phyloP scores from a whole-genome alignment of 2,113 vertebrate genomes.

The Athene cunicularia region DNA sequence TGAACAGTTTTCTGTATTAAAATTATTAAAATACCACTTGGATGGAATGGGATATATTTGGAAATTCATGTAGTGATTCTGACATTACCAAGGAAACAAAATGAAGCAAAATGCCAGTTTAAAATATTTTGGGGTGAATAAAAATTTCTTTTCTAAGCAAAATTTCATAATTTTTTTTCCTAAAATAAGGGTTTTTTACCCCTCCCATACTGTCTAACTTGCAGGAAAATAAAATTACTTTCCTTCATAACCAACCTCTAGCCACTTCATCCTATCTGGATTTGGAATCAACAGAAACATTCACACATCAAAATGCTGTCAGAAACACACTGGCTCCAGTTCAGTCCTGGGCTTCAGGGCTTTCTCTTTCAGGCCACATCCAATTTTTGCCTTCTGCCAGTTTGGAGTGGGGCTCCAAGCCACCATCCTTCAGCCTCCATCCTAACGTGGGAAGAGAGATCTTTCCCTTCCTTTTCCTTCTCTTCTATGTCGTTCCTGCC shows the following conservation, averaged over 20 bases:
- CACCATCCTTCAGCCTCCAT: not conserved
- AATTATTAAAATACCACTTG: not conserved
- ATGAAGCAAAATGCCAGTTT: not conserved
- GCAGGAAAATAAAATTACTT: not conserved
- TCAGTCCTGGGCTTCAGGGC: not conserved
- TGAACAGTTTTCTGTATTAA: not conserved
- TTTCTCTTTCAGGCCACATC: not conserved
- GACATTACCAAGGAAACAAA: conserved; percentile 31
- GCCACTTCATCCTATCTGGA: not conserved
- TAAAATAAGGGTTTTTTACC: accelerated
- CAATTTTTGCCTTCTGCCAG: not conserved
- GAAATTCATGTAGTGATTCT: not conserved
- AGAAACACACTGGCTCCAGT: not conserved
- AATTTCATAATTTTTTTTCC: not conserved
- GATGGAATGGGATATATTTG: conserved; percentile 13
- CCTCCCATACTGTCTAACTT: not conserved
- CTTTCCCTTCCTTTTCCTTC: not conserved
- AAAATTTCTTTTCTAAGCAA: not conserved
- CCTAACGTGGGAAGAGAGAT: not conserved
- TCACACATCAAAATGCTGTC: not conserved
- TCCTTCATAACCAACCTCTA: not conserved
- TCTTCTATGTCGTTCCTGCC: not conserved
- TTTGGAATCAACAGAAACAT: not conserved
- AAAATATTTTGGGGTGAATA: conserved; percentile 4
- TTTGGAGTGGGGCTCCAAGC: not conserved